These are phyloP conservation scores for Trachymyrmex septentrionalis DNA, from an alignment of 1,140 invertebrate species.

Conservation along the genomic window DNA sequence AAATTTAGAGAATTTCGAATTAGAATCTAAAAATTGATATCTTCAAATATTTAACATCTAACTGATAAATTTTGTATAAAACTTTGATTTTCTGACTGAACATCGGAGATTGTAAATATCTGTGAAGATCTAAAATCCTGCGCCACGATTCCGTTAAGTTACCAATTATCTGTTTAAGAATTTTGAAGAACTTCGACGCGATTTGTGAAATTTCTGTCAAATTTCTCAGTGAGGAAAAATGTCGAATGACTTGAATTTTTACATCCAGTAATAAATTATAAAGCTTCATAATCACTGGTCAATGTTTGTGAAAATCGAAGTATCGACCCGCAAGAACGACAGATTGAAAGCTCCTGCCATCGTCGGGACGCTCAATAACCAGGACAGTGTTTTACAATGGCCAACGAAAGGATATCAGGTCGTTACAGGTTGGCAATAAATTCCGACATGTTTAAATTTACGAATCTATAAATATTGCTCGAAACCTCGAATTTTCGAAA, in stretches of 20 bases:
- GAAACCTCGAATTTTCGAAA: background rate
- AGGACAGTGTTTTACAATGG: conserved; percentile 76
- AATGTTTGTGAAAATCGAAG: conserved; percentile 64
- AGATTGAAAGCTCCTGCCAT: conserved; percentile 42
- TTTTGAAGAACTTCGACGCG: background rate
- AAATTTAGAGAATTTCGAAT: background rate
- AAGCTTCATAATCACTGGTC: conserved; percentile 28
- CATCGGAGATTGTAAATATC: background rate
- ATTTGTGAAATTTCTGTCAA: background rate
- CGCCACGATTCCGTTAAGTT: background rate
- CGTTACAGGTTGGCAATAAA: conserved; percentile 77
- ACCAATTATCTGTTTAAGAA: background rate
- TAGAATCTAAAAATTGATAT: background rate
- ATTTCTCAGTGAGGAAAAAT: background rate
- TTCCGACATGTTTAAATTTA: conserved; percentile 5
- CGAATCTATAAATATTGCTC: background rate
- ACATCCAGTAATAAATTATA: background rate
- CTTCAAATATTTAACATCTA: background rate
- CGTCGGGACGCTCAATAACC: conserved; percentile 55
- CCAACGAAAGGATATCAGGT: conserved; percentile 77
- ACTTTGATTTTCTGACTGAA: background rate
- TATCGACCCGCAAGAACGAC: conserved; percentile 31
- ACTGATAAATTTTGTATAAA: background rate
- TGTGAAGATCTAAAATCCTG: background rate
- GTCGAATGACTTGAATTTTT: background rate